phyloP scores from a whole-genome alignment of 2,797 vertebrate species.

The Alcedo quadribrachys region DNA sequence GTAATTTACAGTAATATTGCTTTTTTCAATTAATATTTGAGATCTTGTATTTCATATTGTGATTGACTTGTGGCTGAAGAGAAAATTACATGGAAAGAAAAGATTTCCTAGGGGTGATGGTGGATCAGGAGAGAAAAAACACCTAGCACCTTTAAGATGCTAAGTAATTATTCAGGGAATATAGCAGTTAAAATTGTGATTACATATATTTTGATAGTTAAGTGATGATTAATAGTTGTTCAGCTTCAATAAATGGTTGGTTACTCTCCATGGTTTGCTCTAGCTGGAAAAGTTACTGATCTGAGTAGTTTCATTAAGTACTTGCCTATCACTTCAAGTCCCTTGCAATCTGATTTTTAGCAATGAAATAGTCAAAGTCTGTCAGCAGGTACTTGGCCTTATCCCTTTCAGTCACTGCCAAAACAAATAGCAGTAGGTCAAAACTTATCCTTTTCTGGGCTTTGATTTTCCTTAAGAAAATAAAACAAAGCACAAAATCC shows the following conservation, averaged over 20 bases:
- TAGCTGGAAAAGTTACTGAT: not conserved
- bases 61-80: conserved; percentile 20
- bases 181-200: not conserved
- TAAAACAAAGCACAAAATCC: not conserved
- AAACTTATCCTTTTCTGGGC: not conserved
- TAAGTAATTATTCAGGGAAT: not conserved
- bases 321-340: conserved; percentile 9
- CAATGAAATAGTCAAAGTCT: conserved; percentile 22
- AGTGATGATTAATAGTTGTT: not conserved
- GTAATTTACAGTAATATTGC: conserved; percentile 11
- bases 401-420: conserved; percentile 25
- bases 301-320: not conserved
- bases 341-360: conserved; percentile 8
- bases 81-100: not conserved
- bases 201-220: conserved; percentile 5
- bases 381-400: not conserved
- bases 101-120: not conserved
- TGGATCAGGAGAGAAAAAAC: not conserved
- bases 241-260: not conserved
- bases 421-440: conserved; percentile 24
- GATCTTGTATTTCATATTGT: not conserved
- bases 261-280: not conserved
- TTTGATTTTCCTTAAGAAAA: conserved; percentile 23
- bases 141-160: not conserved
- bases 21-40: conserved; percentile 31